A percentile compares a stretch with the other conserved stretches of the same genome.
phyloP scores from a whole-genome alignment of 2,888 invertebrate genomes.

The Hypomecis atomaria region DNA sequence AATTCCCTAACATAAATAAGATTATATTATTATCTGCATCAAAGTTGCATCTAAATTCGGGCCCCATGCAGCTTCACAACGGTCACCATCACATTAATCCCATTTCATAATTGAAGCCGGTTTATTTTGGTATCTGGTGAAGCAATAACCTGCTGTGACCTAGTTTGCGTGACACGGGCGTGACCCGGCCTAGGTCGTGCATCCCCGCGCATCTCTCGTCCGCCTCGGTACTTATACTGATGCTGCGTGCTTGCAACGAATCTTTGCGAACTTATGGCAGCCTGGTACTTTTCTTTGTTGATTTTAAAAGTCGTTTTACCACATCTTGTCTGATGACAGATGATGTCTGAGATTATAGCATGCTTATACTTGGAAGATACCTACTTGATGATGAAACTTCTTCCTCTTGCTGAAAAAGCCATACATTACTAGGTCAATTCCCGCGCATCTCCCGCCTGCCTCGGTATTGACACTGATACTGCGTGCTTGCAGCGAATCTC shows the following conservation, averaged over 20 bases:
- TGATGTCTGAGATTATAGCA: too few relatives aligned
- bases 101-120: conserved; percentile 47
- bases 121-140: conserved; percentile 70
- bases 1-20: conserved; percentile 8
- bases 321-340: too few relatives aligned
- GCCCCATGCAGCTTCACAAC: background rate
- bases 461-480: conserved; percentile 27
- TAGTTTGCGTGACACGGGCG: conserved; percentile 69
- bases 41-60: background rate
- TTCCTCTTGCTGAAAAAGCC: too few relatives aligned
- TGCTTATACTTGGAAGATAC: too few relatives aligned
- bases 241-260: conserved; percentile 44
- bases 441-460: background rate
- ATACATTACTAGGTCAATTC: too few relatives aligned
- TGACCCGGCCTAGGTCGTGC: conserved; percentile 76
- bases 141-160: conserved; percentile 73
- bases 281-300: conserved; percentile 19
- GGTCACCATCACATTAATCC: conserved; percentile 15
- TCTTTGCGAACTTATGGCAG: conserved; percentile 35
- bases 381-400: too few relatives aligned
- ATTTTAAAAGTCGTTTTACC: too few relatives aligned
- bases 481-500: too few relatives aligned
- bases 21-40: background rate
- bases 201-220: conserved; percentile 35
- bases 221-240: conserved; percentile 39